Evolutionary conservation across 2,888 invertebrate genomes (phyloP), one percentile per base, ranked within the genome.

Genomic region (Epinotia demarniana): DNA sequence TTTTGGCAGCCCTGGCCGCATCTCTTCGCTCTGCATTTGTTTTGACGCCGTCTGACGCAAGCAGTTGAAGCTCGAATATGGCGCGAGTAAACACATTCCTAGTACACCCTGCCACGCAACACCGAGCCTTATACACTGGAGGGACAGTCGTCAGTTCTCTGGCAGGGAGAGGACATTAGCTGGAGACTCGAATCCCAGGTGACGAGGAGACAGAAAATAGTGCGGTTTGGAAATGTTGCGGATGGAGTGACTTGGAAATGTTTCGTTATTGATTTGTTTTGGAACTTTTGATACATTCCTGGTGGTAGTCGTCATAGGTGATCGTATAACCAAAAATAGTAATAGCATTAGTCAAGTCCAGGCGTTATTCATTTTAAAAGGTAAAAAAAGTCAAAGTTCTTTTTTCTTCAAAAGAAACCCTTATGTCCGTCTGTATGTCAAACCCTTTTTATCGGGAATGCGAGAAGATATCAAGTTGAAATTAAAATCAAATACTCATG

Each of bases 241-340:
- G 19, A 16, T 2, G 39, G 58, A 55, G 53, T 49, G 64, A 55
- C n/a, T 60, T 69, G 19, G 8, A 58, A 58, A 39, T 46, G 57
- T 69, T 69, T 13, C 68, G 57, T 23, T 69, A 69, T 69, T 58
- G 58, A 69, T 58, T 69, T 69, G 39, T 66, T 19, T 19, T 62
- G 23, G 6, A 63, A 23, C 27, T 64, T 49, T 53, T 4, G 27
- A n/a, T 53, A 13, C 16, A 49, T 0, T 49, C n/a, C 6, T 53
- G n/a, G 16, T n/a, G n/a, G 49, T 53, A 0, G n/a, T n/a, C n/a
- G 1, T n/a, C 49, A 49, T 6, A 33, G 33, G 33, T 33, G 33
- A 33, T 33, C 33, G 3, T 5, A 33, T 33, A 33, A 33, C 4
- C 33, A 3, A 33, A 33, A 33, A 33, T 0, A 4, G 33, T 33